These are phyloP conservation scores for Ariolimax columbianus DNA, from an alignment of 2,888 invertebrate genomes.

Conservation along the genomic window DNA sequence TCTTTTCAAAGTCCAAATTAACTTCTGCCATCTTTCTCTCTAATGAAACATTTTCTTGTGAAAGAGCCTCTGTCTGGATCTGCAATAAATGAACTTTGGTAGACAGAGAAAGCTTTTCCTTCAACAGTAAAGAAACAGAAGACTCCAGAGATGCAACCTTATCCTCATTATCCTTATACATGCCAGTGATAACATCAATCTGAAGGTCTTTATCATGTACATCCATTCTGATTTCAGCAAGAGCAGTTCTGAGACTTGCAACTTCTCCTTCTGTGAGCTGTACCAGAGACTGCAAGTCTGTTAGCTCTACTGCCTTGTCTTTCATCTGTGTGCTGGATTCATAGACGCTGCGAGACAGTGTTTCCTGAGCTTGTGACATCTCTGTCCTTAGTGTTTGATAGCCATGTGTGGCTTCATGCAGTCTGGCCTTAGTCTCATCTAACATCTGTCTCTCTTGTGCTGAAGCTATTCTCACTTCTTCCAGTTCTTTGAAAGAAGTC, in stretches of 20 bases:
- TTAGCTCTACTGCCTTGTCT: slow-evolving; percentile 30
- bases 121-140: slow-evolving; percentile 1
- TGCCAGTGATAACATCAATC: slow-evolving; percentile 19
- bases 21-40: background rate
- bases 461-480: slow-evolving; percentile 14
- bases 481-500: slow-evolving; percentile 19
- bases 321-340: slow-evolving; percentile 9
- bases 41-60: slow-evolving; percentile 10
- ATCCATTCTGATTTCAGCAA: slow-evolving; percentile 18
- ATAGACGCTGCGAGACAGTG: slow-evolving; percentile 5
- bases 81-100: background rate
- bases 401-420: slow-evolving; percentile 22
- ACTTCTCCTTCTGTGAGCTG: slow-evolving; percentile 19
- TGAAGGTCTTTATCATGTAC: slow-evolving; percentile 27
- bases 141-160: slow-evolving; percentile 17
- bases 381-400: slow-evolving; percentile 32
- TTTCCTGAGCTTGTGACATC: slow-evolving; percentile 26
- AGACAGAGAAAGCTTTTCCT: slow-evolving; percentile 8
- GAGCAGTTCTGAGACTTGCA: slow-evolving; percentile 18
- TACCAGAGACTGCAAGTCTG: slow-evolving; percentile 3
- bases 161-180: background rate
- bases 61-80: background rate
- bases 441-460: slow-evolving; percentile 3
- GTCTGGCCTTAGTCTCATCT: background rate
- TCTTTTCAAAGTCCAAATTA: background rate